Percentiles rank a stretch among this genome's conserved stretches.
These are phyloP conservation scores for Cercopithecus mona DNA, from an alignment of 2,113 vertebrate genomes.

Conservation along the genomic window DNA sequence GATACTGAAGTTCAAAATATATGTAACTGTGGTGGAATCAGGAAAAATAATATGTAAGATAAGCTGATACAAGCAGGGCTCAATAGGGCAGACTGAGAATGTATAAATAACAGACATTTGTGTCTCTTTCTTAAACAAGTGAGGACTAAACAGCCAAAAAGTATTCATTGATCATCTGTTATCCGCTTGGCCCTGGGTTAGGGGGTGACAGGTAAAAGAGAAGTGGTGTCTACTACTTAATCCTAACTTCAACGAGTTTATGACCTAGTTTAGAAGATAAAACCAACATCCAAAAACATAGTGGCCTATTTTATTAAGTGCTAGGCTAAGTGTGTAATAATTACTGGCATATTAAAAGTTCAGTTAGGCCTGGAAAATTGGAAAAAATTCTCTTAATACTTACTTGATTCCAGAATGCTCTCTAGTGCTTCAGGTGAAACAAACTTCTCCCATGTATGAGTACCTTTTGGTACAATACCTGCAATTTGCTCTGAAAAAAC, in stretches of 20 bases:
- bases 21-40: neutral
- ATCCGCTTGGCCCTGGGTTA: neutral
- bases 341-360: neutral
- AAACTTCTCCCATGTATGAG: constrained; percentile 98
- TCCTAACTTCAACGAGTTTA: neutral
- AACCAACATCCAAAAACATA: neutral
- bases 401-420: constrained; percentile 92
- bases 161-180: neutral
- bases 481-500: constrained; percentile 92
- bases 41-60: neutral
- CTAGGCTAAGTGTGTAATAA: neutral
- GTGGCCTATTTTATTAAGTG: neutral
- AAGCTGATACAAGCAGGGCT: neutral
- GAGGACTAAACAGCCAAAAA: neutral
- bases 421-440: constrained; percentile 93
- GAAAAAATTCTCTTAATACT: constrained; percentile 79
- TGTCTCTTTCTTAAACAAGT: neutral
- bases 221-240: neutral
- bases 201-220: neutral
- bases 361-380: neutral
- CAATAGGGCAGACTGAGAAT: neutral
- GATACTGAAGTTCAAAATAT: constrained; percentile 17
- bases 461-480: constrained; percentile 93
- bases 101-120: neutral
- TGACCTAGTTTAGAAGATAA: constrained; percentile 3